Evolutionary conservation across 2,888 invertebrate species (phyloP).

Genomic region (Leptura quadrifasciata): DNA sequence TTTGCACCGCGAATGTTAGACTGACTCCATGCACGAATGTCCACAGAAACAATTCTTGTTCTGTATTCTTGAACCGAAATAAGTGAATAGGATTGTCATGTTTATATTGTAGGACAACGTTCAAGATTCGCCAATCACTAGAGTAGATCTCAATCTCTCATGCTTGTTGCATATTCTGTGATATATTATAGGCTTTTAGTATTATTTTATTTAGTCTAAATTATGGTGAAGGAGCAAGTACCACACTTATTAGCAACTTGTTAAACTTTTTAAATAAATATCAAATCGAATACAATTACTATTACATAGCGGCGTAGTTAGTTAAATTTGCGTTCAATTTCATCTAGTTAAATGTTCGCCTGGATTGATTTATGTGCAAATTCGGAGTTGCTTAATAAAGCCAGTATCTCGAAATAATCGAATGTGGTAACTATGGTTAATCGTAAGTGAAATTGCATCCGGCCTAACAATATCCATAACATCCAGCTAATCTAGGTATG

Average conservation of each 20-base stretch:
- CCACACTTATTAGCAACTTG: neutral
- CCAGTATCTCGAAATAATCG: neutral
- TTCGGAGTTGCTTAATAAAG: neutral
- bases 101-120: too few relatives aligned
- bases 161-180: too few relatives aligned
- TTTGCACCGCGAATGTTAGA: too few relatives aligned
- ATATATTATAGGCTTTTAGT: too few relatives aligned
- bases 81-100: too few relatives aligned
- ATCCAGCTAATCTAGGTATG: neutral
- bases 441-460: slow-evolving; percentile 2
- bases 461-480: slow-evolving; percentile 1
- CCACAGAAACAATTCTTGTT: too few relatives aligned
- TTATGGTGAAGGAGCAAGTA: neutral
- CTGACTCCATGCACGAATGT: too few relatives aligned
- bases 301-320: neutral
- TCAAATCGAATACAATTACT: neutral
- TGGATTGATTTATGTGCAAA: neutral
- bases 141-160: too few relatives aligned
- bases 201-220: too few relatives aligned
- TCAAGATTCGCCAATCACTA: too few relatives aligned
- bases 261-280: neutral
- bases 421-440: neutral
- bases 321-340: neutral
- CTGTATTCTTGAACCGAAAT: too few relatives aligned
- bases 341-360: neutral